These are phyloP conservation scores for Melieria picta DNA, from an alignment of 2,888 invertebrate genomes.

Conservation along the genomic window DNA sequence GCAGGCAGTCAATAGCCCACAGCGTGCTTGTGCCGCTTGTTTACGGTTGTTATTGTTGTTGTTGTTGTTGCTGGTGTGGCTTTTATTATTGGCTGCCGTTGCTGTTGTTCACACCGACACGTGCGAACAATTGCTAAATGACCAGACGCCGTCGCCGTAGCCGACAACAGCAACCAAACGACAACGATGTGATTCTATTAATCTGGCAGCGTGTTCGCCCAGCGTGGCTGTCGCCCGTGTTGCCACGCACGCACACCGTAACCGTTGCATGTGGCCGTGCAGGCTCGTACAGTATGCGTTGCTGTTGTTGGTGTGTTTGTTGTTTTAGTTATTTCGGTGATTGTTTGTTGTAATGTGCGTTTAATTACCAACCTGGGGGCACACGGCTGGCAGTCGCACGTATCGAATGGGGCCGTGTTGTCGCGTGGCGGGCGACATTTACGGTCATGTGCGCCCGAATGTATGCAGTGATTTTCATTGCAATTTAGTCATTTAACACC, in stretches of 20 bases:
- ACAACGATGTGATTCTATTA: conserved; percentile 33
- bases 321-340: conserved; percentile 5
- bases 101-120: conserved; percentile 27
- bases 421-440: background rate
- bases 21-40: conserved; percentile 14
- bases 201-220: conserved; percentile 23
- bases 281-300: background rate
- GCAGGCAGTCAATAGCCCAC: background rate
- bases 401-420: background rate
- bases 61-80: conserved; percentile 17
- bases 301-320: conserved; percentile 14
- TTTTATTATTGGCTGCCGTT: background rate
- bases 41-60: background rate
- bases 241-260: background rate
- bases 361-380: conserved; percentile 32
- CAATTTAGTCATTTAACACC: conserved; percentile 35
- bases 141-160: conserved; percentile 9
- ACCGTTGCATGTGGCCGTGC: too few species aligned
- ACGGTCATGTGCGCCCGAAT: background rate
- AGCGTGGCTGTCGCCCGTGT: background rate
- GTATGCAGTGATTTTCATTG: conserved; percentile 32
- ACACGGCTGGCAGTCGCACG: conserved; percentile 2
- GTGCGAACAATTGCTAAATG: conserved; percentile 41
- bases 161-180: too few species aligned
- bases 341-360: conserved; percentile 23